Base-by-base conservation (phyloP, 23 tunicate genomes). In the Styela clava region DNA sequence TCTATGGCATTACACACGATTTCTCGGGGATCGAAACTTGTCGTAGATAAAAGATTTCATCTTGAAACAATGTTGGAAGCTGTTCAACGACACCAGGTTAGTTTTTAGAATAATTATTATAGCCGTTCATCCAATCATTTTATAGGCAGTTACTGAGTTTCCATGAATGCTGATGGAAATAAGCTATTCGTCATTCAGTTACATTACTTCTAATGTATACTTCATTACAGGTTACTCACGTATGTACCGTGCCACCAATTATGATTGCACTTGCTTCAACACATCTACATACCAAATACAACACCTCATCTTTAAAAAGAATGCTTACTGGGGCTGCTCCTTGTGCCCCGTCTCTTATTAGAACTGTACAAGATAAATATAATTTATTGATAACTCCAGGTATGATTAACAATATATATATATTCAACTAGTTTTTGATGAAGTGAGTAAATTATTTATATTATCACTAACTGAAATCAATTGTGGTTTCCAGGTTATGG, bases 401-500 rank as follows among this genome's bases (percentile, higher is more conserved):
- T 67, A n/a, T n/a, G n/a, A n/a, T n/a, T n/a, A n/a, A n/a, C n/a
- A n/a, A n/a, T n/a, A n/a, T n/a, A n/a, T n/a, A n/a, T n/a, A n/a
- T n/a, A n/a, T n/a, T n/a, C n/a, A n/a, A n/a, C n/a, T n/a, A n/a
- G n/a, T n/a, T n/a, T n/a, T n/a, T n/a, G n/a, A n/a, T n/a, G n/a
- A n/a, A n/a, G n/a, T n/a, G n/a, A n/a, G n/a, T n/a, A n/a, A n/a
- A n/a, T n/a, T n/a, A n/a, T n/a, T n/a, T n/a, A n/a, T n/a, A n/a
- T n/a, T n/a, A n/a, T n/a, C n/a, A n/a, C n/a, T n/a, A n/a, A n/a
- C n/a, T n/a, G n/a, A n/a, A n/a, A n/a, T n/a, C n/a, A n/a, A n/a
- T n/a, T n/a, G n/a, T n/a, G n/a, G n/a, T n/a, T n/a, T n/a, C n/a
- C 51, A 87, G 92, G 83, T 1, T 87, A 85, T 70, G 92, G 92